A percentile compares a stretch with the other conserved stretches of the same genome.
Conservation (phyloP, 2,888 invertebrate species). For the Aricia artaxerxes region DNA sequence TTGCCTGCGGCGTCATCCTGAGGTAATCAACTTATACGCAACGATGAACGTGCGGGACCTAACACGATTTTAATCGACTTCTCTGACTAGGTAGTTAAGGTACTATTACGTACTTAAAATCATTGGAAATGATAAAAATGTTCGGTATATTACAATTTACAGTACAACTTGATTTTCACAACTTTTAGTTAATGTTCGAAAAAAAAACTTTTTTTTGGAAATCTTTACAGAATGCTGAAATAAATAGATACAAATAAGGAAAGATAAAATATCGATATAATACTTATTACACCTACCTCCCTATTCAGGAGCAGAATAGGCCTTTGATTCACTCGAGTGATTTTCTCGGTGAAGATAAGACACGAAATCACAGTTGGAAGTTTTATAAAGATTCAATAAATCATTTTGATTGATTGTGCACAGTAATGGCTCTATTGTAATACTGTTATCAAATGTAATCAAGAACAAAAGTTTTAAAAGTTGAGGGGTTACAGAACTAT, state of each 20-base stretch:
- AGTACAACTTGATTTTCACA: too few species aligned
- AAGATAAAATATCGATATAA: neutral
- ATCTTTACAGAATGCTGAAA: neutral
- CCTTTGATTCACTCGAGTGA: slow-evolving; percentile 23
- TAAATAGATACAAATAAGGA: neutral
- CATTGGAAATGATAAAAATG: neutral
- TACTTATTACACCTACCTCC: neutral
- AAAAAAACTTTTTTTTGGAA: neutral
- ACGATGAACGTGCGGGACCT: neutral
- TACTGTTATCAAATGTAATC: slow-evolving; percentile 16
- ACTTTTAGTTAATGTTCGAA: too few species aligned
- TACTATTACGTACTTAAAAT: neutral
- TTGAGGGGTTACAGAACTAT: neutral
- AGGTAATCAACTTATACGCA: neutral
- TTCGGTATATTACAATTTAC: too few species aligned
- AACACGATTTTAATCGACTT: slow-evolving; percentile 2
- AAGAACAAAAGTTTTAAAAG: slow-evolving; percentile 2
- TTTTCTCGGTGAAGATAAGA: slow-evolving; percentile 20
- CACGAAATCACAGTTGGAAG: slow-evolving; percentile 26
- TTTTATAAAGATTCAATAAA: slow-evolving; percentile 27
- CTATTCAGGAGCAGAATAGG: slow-evolving; percentile 21
- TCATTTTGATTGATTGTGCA: slow-evolving; percentile 25
- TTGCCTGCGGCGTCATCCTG: neutral
- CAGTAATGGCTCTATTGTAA: slow-evolving; percentile 6
- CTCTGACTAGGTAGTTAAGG: neutral